Evolutionary conservation across 35 echinoderm and acorn worm genomes (phyloP).

Genomic region (Ptychodera flava): DNA sequence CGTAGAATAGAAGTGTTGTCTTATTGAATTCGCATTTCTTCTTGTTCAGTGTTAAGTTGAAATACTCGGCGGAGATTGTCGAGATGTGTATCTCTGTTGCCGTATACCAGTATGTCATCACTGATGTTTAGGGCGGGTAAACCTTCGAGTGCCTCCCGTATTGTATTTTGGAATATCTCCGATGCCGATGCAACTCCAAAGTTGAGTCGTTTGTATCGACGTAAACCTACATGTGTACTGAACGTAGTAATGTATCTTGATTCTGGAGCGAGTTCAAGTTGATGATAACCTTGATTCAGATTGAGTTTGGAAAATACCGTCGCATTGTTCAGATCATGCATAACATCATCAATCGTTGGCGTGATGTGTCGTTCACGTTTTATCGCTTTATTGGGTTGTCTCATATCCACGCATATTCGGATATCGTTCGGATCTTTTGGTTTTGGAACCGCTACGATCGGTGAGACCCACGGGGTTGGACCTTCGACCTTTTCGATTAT

Average conservation of each 20-base stretch:
- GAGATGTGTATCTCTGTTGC: slow-evolving; percentile 17
- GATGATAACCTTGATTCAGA: slow-evolving; percentile 44
- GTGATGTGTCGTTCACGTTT: slow-evolving; percentile 40
- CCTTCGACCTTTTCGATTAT: slow-evolving; percentile 23
- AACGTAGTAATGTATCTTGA: slow-evolving; percentile 56
- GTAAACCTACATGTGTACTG: slow-evolving; percentile 25
- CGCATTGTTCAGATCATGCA: slow-evolving; percentile 45
- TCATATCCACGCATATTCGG: slow-evolving; percentile 47
- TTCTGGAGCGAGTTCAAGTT: slow-evolving; percentile 17
- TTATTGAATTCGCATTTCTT: slow-evolving; percentile 24
- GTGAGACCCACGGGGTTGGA: slow-evolving; percentile 45
- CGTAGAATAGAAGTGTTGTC: neutral
- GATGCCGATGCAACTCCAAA: slow-evolving; percentile 30
- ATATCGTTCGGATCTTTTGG: slow-evolving; percentile 8
- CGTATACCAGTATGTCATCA: slow-evolving; percentile 58
- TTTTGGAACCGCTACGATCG: slow-evolving; percentile 27
- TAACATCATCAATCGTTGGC: slow-evolving; percentile 47
- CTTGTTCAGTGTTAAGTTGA: slow-evolving; percentile 11
- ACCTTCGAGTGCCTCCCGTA: slow-evolving; percentile 35
- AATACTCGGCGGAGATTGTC: slow-evolving; percentile 3
- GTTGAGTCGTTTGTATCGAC: slow-evolving; percentile 30
- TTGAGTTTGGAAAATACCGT: slow-evolving; percentile 35
- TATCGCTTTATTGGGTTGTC: slow-evolving; percentile 44
- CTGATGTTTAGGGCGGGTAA: slow-evolving; percentile 51
- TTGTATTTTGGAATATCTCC: slow-evolving; percentile 39